These are phyloP conservation scores for Drosophila crucigera DNA, from an alignment of 2,888 invertebrate genomes.

Conservation along the genomic window DNA sequence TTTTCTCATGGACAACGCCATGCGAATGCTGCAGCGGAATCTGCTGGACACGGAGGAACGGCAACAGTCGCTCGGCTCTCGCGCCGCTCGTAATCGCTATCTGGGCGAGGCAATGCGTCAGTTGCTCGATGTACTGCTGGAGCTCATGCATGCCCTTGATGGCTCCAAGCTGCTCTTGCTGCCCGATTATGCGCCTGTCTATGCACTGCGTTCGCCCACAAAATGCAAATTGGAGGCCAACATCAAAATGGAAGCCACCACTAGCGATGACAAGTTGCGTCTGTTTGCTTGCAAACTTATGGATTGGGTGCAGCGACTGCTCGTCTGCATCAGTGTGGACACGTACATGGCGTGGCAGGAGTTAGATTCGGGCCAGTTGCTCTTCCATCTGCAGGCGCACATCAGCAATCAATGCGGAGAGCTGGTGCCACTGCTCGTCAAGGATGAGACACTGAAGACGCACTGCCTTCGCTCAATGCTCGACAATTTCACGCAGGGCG, in stretches of 20 bases:
- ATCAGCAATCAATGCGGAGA: slow-evolving; percentile 32
- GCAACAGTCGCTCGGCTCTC: slow-evolving; percentile 2
- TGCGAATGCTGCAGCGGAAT: slow-evolving; percentile 53
- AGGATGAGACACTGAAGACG: not conserved
- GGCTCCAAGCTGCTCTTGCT: not conserved
- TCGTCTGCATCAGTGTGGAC: slow-evolving; percentile 38
- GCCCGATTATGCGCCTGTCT: slow-evolving; percentile 31
- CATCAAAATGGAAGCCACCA: not conserved
- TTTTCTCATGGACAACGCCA: slow-evolving; percentile 6
- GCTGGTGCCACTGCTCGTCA: slow-evolving; percentile 3
- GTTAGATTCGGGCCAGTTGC: slow-evolving; percentile 29
- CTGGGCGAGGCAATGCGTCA: slow-evolving; percentile 48
- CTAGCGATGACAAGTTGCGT: slow-evolving; percentile 2
- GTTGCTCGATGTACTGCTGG: slow-evolving; percentile 25
- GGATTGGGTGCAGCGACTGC: slow-evolving; percentile 49
- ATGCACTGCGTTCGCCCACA: slow-evolving; percentile 23
- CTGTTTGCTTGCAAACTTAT: slow-evolving; percentile 29
- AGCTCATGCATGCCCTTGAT: slow-evolving; percentile 4
- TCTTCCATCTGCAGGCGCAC: slow-evolving; percentile 47
- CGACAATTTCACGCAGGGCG: slow-evolving; percentile 28
- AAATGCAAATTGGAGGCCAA: not conserved
- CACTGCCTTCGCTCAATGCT: slow-evolving; percentile 44
- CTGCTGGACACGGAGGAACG: slow-evolving; percentile 33
- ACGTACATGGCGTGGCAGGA: slow-evolving; percentile 59
- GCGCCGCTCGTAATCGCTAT: slow-evolving; percentile 39